A percentile compares a stretch with the other conserved stretches of the same genome.
phyloP scores from a whole-genome alignment of 2,113 vertebrate species.

The Pitta sordida region DNA sequence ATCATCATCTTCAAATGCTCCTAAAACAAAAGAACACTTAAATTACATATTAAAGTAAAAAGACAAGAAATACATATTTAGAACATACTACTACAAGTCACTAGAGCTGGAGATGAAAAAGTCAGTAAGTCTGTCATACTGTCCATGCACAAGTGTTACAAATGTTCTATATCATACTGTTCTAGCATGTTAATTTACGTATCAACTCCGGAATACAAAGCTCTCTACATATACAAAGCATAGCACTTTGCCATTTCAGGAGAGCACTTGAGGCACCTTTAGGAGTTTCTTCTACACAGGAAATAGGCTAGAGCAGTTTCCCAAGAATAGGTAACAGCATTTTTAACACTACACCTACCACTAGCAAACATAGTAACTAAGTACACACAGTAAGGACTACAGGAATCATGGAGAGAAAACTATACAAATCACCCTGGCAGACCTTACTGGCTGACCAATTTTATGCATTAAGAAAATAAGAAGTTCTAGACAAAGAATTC shows the following conservation, averaged over 20 bases:
- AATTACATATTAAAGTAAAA: slow-evolving; percentile 18
- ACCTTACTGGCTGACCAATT: slow-evolving; percentile 16
- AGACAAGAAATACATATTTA: background rate
- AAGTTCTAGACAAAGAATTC: slow-evolving; percentile 69
- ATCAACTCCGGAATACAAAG: background rate
- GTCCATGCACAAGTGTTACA: background rate
- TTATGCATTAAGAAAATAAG: slow-evolving; percentile 38
- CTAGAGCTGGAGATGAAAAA: background rate
- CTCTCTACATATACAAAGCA: background rate
- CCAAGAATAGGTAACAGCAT: background rate
- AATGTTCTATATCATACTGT: background rate
- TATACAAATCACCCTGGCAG: slow-evolving; percentile 34
- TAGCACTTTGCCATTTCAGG: background rate
- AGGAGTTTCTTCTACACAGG: background rate
- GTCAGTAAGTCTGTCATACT: background rate
- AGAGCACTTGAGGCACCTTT: background rate
- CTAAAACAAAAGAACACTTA: slow-evolving; percentile 50
- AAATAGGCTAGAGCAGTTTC: background rate
- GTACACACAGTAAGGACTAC: background rate
- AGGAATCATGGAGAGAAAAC: background rate
- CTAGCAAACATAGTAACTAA: background rate
- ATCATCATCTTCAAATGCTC: slow-evolving; percentile 97
- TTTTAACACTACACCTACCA: background rate
- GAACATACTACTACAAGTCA: background rate
- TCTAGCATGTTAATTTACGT: background rate